Evolutionary conservation across 2,113 vertebrate species (phyloP).

Genomic region (Nothobranchius furzeri): DNA sequence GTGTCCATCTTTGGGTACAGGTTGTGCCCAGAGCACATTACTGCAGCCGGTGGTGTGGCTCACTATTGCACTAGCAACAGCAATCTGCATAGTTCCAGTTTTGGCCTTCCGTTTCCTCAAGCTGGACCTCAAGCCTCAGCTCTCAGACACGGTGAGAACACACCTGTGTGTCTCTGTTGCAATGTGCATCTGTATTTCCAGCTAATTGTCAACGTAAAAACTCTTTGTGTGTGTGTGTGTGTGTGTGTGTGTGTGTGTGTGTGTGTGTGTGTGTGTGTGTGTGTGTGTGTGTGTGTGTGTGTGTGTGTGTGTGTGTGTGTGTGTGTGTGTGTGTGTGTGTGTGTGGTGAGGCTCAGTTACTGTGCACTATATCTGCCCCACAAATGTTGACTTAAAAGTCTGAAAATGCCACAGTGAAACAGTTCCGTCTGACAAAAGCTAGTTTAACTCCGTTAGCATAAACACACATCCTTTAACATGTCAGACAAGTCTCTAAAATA

Average conservation of each 20-base stretch:
- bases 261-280: too few relatives aligned
- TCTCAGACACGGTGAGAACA: slow-evolving; percentile 89
- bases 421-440: too few relatives aligned
- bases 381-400: slow-evolving; percentile 61
- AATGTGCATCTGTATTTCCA: slow-evolving; percentile 8
- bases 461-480: too few relatives aligned
- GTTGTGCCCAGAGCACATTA: slow-evolving; percentile 88
- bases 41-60: slow-evolving; percentile 92
- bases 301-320: background rate
- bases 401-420: too few relatives aligned
- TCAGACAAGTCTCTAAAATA: too few relatives aligned
- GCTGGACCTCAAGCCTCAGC: slow-evolving; percentile 89
- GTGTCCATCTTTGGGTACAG: slow-evolving; percentile 67
- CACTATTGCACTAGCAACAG: slow-evolving; percentile 88
- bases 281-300: background rate
- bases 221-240: background rate
- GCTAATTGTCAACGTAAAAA: slow-evolving; percentile 5
- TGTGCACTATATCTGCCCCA: slow-evolving; percentile 8
- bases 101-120: slow-evolving; percentile 94
- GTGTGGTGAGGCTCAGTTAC: background rate
- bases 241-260: background rate
- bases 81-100: slow-evolving; percentile 91
- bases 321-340: too few relatives aligned
- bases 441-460: too few relatives aligned
- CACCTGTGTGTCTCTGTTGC: slow-evolving; percentile 16